Evolutionary conservation across 2,113 vertebrate genomes (phyloP), one percentile per base, ranked within the genome.

Genomic region (Cryptotis parvus): DNA sequence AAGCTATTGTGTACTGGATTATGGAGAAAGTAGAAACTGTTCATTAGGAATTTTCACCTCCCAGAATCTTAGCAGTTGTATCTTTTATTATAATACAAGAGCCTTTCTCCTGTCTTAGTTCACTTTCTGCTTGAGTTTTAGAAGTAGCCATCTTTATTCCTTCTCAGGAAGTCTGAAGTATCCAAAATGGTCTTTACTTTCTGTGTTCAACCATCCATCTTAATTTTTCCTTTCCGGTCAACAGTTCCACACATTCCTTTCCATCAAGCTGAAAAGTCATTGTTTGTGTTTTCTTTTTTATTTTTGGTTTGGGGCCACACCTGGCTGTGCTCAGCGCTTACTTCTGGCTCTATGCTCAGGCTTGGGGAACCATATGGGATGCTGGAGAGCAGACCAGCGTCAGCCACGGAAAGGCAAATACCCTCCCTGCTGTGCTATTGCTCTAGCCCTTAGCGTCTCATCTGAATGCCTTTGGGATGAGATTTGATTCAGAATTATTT

Each of bases 401-500:
- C 14, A 14, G 45, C 45, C 9, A 14, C 14, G 45, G 10, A 9
- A 49, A 49, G 45, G 45, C 45, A 49, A 49, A 49, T 14, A 49
- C 45, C 45, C 45, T 49, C 2, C 45, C 45, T 14, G 14, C 45
- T 49, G 43, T 14, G 14, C 45, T 10, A 10, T 49, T 49, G 45
- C 45, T 49, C 45, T 10, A 10, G 10, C 45, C 45, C 45, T 49
- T 49, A 49, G 10, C 5, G 55, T 58, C 70, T 83, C 41, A 20
- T 72, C 58, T 84, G 66, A 92, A 79, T 58, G 37, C 29, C 3
- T 4, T 41, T 74, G 31, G 55, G 15, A 45, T 16, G 43, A 89
- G 26, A 70, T 52, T 80, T 83, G 33, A 79, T 66, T 93, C 35
- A 78, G 39, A 80, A 82, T 66, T 82, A 81, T 61, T 10, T 61